Conservation (phyloP, 2,113 vertebrate genomes). For the Circaetus gallicus region DNA sequence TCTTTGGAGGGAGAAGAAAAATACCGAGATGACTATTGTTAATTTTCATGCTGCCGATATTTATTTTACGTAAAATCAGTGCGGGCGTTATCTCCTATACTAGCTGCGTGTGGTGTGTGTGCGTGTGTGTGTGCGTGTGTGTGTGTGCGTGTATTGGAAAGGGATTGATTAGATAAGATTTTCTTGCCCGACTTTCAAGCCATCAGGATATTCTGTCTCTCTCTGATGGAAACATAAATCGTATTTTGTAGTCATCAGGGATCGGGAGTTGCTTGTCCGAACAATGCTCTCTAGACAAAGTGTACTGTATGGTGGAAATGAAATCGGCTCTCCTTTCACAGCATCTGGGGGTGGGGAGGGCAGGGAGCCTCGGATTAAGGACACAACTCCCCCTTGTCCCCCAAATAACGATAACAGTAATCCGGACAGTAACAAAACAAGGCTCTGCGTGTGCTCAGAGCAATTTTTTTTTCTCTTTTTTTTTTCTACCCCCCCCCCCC, state of each 20-base stretch:
- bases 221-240: slow-evolving; percentile 53
- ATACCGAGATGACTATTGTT: background rate
- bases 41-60: background rate
- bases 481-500: background rate
- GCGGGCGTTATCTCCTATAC: background rate
- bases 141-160: background rate
- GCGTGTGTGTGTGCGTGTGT: too few species aligned
- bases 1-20: background rate
- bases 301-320: slow-evolving; percentile 45
- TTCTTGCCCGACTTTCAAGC: background rate
- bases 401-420: slow-evolving; percentile 40
- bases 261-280: slow-evolving; percentile 53
- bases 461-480: background rate
- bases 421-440: slow-evolving; percentile 13
- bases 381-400: slow-evolving; percentile 19
- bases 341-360: slow-evolving; percentile 23
- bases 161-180: slow-evolving; percentile 14
- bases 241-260: slow-evolving; percentile 56
- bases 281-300: slow-evolving; percentile 66
- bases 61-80: background rate
- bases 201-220: slow-evolving; percentile 42
- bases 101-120: background rate
- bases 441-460: background rate
- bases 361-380: slow-evolving; percentile 40
- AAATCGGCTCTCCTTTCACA: slow-evolving; percentile 36